Base-by-base conservation (phyloP, 2,797 vertebrate genomes). In the Amphiprion clarkii region DNA sequence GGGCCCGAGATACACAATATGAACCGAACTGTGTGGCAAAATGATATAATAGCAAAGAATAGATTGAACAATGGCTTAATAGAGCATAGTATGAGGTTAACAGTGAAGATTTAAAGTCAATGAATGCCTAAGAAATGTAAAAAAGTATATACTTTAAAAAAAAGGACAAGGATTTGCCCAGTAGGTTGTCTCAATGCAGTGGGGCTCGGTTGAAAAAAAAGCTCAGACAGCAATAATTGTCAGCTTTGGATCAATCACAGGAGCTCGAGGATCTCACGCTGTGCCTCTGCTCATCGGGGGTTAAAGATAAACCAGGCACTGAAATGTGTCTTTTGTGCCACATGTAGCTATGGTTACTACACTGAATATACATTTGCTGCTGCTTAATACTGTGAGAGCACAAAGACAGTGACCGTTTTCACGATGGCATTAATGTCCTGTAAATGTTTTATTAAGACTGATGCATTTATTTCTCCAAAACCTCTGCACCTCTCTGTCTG, bases 251-350 rank as follows among this genome's bases (percentile, higher is more conserved):
- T 49, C 19, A 8, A 63, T 66, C 51, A 62, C 68, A 82, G 46
- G 44, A 76, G 67, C 54, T 69, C 0, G 57, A 73, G 54, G 55
- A 75, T 73, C 52, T 75, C 74, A 82, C 66, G 70, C 76, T 88
- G 70, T 69, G 71, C 51, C 36, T 7, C 51, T 49, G 67, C 67
- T 84, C 81, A 78, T 58, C 14, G 7, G 69, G 79, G 83, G 82
- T 86, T 83, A 71, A 81, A 72, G 58, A 84, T 81, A 81, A 83
- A 78, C 48, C 23, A 60, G 52, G 44, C 79, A 42, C 71, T 67
- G 55, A 79, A 88, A 76, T 71, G 69, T 82, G 61, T 60, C 62
- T 74, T 88, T 71, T 77, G 54, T 76, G 71, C 67, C 19, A 62
- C n/a, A 9, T 1, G 64, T 86, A 67, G 57, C 82, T 70, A 74